Evolutionary conservation across 2,113 vertebrate genomes (phyloP).

Genomic region (Sminthopsis crassicaudata): DNA sequence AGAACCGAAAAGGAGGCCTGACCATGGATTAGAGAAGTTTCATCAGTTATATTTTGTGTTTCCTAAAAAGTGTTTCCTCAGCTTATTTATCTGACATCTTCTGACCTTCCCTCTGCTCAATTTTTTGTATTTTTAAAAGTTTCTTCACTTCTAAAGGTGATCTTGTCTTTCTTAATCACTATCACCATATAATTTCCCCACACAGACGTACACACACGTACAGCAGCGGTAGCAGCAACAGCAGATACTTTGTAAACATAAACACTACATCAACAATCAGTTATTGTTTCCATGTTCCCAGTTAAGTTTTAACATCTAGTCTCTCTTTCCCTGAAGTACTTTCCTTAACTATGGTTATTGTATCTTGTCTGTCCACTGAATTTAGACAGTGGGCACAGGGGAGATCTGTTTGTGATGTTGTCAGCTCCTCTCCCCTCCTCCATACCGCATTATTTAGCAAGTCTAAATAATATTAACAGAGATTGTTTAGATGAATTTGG

Average conservation of each 20-base stretch:
- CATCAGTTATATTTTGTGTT: background rate
- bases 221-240: too few relatives aligned
- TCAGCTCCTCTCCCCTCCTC: background rate
- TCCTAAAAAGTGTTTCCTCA: background rate
- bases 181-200: background rate
- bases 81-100: background rate
- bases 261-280: background rate
- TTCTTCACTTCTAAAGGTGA: background rate
- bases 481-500: background rate
- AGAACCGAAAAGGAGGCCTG: background rate
- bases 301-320: slow-evolving; percentile 20
- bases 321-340: slow-evolving; percentile 22
- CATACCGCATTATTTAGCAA: background rate
- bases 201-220: too few relatives aligned
- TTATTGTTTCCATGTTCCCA: slow-evolving; percentile 26
- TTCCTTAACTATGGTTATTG: background rate
- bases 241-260: background rate
- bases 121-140: background rate
- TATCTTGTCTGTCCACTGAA: slow-evolving; percentile 3
- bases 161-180: background rate
- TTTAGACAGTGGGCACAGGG: background rate
- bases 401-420: background rate
- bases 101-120: background rate
- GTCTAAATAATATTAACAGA: background rate
- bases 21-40: background rate